These are phyloP conservation scores for Trissolcus basalis DNA, from an alignment of 1,140 invertebrate species.

Conservation along the genomic window DNA sequence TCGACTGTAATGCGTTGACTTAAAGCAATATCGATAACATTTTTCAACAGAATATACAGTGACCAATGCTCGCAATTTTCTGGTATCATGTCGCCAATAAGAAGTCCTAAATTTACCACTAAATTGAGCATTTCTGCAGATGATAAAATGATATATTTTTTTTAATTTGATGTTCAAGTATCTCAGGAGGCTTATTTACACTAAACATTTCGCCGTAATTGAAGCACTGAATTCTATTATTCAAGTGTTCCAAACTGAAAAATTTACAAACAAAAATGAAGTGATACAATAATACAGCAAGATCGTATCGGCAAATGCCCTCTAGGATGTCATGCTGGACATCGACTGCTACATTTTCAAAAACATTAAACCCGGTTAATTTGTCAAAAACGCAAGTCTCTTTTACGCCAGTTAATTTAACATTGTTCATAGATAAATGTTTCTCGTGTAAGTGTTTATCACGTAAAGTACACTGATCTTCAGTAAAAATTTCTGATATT, in stretches of 20 bases:
- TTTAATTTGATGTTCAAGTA: slow-evolving; percentile 22
- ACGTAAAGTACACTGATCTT: slow-evolving; percentile 4
- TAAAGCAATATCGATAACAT: slow-evolving; percentile 24
- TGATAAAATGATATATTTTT: slow-evolving; percentile 39
- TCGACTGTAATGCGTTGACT: slow-evolving; percentile 10
- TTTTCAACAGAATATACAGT: slow-evolving; percentile 17
- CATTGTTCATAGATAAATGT: slow-evolving; percentile 13
- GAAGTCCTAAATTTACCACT: slow-evolving; percentile 39
- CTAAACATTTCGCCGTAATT: slow-evolving; percentile 16
- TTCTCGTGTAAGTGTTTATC: slow-evolving; percentile 8
- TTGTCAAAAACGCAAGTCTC: slow-evolving; percentile 63
- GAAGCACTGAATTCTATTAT: slow-evolving; percentile 46
- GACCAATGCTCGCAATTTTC: slow-evolving; percentile 13
- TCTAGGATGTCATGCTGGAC: slow-evolving; percentile 72
- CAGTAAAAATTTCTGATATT: slow-evolving; percentile 5
- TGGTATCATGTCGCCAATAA: slow-evolving; percentile 42
- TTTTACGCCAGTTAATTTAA: slow-evolving; percentile 60
- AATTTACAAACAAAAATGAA: slow-evolving; percentile 43
- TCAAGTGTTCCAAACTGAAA: slow-evolving; percentile 61
- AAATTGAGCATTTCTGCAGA: slow-evolving; percentile 19
- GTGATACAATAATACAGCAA: slow-evolving; percentile 61
- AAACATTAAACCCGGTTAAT: slow-evolving; percentile 66
- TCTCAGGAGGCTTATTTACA: slow-evolving; percentile 24
- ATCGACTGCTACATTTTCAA: slow-evolving; percentile 67
- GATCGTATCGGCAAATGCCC: slow-evolving; percentile 66